These are phyloP conservation scores for Chrysemys picta DNA, from an alignment of 2,113 vertebrate genomes.

Conservation along the genomic window DNA sequence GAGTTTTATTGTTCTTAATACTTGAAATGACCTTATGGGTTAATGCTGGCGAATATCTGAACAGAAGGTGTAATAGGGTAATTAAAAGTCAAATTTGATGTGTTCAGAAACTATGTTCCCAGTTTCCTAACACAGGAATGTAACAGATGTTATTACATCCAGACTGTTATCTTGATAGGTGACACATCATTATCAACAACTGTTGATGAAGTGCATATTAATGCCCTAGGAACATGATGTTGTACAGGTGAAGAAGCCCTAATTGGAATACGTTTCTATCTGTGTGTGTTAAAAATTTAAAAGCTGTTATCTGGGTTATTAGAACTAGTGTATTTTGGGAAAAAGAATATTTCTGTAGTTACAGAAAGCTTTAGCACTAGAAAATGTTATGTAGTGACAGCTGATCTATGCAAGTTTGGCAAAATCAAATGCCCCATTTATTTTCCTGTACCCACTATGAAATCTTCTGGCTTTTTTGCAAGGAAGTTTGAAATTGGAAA, in stretches of 20 bases:
- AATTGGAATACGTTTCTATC: constrained; percentile 27
- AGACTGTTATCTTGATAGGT: constrained; percentile 63
- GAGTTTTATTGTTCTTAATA: constrained; percentile 1
- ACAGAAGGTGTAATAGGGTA: constrained; percentile 44
- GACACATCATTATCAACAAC: constrained; percentile 58
- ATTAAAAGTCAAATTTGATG: constrained; percentile 59
- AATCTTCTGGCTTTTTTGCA: not conserved
- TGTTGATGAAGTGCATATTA: constrained; percentile 60
- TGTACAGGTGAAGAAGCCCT: constrained; percentile 31
- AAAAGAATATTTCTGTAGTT: not conserved
- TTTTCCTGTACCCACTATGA: not conserved
- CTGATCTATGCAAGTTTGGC: constrained; percentile 23
- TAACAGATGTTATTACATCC: constrained; percentile 68
- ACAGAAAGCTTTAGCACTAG: not conserved
- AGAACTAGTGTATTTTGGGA: not conserved
- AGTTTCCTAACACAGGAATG: constrained; percentile 41
- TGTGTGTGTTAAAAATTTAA: constrained; percentile 32
- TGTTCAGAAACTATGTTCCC: constrained; percentile 39
- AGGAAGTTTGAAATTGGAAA: constrained; percentile 11
- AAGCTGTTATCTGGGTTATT: constrained; percentile 30
- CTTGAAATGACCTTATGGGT: constrained; percentile 16
- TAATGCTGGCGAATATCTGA: constrained; percentile 16
- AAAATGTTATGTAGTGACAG: constrained; percentile 19
- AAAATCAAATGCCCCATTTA: not conserved
- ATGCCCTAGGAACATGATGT: constrained; percentile 11